Evolutionary conservation across 2,888 invertebrate species (phyloP).

Genomic region (Trichopria drosophilae): DNA sequence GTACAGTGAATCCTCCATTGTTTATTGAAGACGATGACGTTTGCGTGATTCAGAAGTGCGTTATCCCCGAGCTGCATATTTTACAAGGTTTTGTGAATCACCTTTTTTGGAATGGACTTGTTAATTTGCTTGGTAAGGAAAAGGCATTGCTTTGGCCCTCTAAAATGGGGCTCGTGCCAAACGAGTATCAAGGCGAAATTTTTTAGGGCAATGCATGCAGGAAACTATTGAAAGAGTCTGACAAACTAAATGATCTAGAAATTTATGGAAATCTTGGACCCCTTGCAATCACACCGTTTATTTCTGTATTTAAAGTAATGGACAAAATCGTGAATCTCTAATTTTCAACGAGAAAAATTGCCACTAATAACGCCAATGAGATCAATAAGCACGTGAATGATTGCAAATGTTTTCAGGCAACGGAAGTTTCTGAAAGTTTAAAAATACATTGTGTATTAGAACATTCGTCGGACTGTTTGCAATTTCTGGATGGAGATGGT

Average conservation of each 20-base stretch:
- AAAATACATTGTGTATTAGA: conserved; percentile 2
- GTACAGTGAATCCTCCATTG: conserved; percentile 4
- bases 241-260: conserved; percentile 2
- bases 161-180: neutral
- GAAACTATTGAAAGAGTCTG: conserved; percentile 1
- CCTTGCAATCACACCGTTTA: conserved; percentile 1
- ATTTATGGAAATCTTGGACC: conserved; percentile 5
- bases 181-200: conserved; percentile 4
- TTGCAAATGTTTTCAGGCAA: neutral
- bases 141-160: conserved; percentile 14
- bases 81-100: conserved; percentile 15
- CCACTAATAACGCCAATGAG: neutral
- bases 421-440: neutral
- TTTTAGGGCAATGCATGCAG: neutral
- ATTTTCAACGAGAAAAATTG: conserved; percentile 5
- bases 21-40: conserved; percentile 8
- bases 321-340: too few relatives aligned
- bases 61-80: conserved; percentile 4
- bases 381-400: neutral
- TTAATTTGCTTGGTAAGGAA: conserved; percentile 8
- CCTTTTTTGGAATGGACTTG: conserved; percentile 3
- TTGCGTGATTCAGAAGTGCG: conserved; percentile 9
- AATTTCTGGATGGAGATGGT: conserved; percentile 1
- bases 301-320: conserved; percentile 2
- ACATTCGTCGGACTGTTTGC: neutral